Base-by-base conservation (phyloP, 2,888 invertebrate species). In the Drosophila robusta region DNA sequence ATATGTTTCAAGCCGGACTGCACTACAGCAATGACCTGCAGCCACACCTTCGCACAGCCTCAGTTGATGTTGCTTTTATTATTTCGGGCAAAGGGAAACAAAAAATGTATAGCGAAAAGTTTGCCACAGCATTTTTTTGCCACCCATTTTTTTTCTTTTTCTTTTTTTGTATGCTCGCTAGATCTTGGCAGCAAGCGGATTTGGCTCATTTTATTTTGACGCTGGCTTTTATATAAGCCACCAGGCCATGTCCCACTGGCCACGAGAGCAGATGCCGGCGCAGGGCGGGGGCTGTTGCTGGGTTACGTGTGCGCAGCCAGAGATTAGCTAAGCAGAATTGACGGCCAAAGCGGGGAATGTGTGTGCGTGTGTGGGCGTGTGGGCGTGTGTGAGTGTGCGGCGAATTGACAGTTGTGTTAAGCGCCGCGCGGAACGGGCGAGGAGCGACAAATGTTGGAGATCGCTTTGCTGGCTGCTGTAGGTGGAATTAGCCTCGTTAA, bases 301-400 rank as follows among this genome's bases (percentile, higher is more conserved):
- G 77, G 84, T 77, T 72, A 86, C 84, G 87, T 83, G 71, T 87
- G 70, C 70, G 67, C 63, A 73, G 62, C 63, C 47, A 77, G 81
- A 87, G 87, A 82, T 82, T 82, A 82, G 81, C 75, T 87, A 87
- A 82, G 70, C 81, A 83, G 71, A 77, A 87, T 80, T 87, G 84
- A 82, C 84, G 81, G 75, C 74, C 69, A 61, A 36, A 49, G 47
- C 46, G 58, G 32, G 39, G 18, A 24, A 39, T 63, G 22, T 32
- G n/a, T 22, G 18, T 24, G 16, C 14, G 9, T 36, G 26, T 55
- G 26, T 58, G 60, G 26, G 26, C 14, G 34, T 12, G 24, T 24
- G 22, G 22, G 32, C 4, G 39, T 26, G 24, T 26, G 8, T 36
- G 14, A 47, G 36, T 22, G 32, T 9, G n/a, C 14, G 4, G 11